Percentiles rank a stretch among this genome's conserved stretches.
These are phyloP conservation scores for Trigoniulus corallinus DNA, from an alignment of 1,140 invertebrate species.

Conservation along the genomic window DNA sequence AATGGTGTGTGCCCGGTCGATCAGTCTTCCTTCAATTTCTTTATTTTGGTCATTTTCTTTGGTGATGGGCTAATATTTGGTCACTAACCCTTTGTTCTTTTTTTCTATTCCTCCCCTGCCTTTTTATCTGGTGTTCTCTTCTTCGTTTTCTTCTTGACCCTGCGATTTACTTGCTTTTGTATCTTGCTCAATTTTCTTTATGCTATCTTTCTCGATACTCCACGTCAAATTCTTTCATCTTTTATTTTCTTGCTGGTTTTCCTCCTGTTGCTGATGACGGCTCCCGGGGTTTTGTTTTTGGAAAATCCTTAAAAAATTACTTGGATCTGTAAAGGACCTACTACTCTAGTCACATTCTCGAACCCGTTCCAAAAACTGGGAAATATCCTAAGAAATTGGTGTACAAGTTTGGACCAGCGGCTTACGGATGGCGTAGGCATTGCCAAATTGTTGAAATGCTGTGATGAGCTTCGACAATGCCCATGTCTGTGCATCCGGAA, in stretches of 20 bases:
- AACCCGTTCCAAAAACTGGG: conserved; percentile 31
- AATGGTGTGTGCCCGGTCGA: neutral
- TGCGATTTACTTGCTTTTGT: no score
- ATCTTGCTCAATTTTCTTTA: no score
- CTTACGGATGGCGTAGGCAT: conserved; percentile 9
- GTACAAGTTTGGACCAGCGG: conserved; percentile 31
- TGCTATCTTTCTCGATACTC: no score
- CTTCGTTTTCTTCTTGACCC: no score
- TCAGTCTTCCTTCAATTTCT: neutral
- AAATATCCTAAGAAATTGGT: conserved; percentile 35
- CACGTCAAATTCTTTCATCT: neutral
- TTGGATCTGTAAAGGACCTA: conserved; percentile 33
- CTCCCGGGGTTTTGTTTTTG: no score
- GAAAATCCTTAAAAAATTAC: neutral
- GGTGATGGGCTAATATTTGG: no score
- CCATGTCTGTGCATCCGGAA: no score
- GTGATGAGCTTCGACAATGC: no score
- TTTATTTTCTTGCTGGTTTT: neutral
- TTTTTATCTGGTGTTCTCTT: no score
- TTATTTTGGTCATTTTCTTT: no score
- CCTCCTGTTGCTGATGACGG: neutral
- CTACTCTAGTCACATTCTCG: conserved; percentile 30
- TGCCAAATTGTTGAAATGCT: no score
- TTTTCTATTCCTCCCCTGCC: neutral
- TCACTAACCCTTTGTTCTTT: neutral